Evolutionary conservation across 2,888 invertebrate genomes (phyloP), one percentile per base, ranked within the genome.

Genomic region (Thecocarcelia acutangulata): DNA sequence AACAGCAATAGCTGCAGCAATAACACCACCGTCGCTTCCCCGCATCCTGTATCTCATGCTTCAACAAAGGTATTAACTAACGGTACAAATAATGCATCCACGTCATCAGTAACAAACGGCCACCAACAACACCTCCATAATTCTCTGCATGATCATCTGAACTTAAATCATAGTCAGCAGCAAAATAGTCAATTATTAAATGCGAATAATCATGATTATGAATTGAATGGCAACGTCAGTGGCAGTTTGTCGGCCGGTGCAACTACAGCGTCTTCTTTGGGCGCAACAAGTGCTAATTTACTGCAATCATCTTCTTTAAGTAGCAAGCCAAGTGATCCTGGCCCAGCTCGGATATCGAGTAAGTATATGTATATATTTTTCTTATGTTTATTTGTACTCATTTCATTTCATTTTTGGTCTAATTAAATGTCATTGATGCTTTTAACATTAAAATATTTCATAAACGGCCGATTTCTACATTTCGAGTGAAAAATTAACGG

Each of bases 331-430:
- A 85, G 85, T 83, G 89, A 87, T 33, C 33, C 33, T 6, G 33
- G 33, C 1, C 33, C 33, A 86, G 86, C 85, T 85, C 86, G 86
- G 78, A 83, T 85, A 70, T 83, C 86, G 79, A 88, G 88, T 88
- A 70, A 87, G 88, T 87, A 59, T n/a, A n/a, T n/a, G n/a, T n/a
- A n/a, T n/a, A n/a, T n/a, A n/a, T 33, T 2, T 28, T 44, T 13
- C 28, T 48, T n/a, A n/a, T 40, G 52, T 44, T 19, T 46, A 19
- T 61, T 40, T 24, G 33, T 21, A 21, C 9, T 33, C 33, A 33
- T 33, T 33, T 33, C 33, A 33, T 33, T 33, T 33, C 33, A 33
- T 33, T 50, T 21, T 66, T 5, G 48, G 40, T 42, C 63, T 33
- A 69, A 19, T 68, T 33, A 69, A 19, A 37, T 56, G 17, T 50